Evolutionary conservation across 2,888 invertebrate genomes (phyloP), one percentile per base, ranked within the genome.

Genomic region (Cantharis rufa): DNA sequence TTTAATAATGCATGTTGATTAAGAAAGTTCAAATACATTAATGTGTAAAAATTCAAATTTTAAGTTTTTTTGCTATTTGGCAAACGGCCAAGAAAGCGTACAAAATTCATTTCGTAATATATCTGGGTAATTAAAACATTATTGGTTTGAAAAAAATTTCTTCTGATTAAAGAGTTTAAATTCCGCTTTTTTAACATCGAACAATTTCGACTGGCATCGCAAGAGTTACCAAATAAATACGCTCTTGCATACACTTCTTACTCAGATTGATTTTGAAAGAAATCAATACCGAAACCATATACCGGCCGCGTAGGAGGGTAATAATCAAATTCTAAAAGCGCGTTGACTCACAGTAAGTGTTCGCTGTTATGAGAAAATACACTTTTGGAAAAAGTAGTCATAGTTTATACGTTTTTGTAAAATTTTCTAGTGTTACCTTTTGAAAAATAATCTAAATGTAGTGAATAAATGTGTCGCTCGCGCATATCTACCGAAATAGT

Each of bases 261-360:
- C n/a, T 66, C 18, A 77, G 72, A 77, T 77, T 77, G 77, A 77
- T 77, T 77, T 77, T 72, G 61, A 77, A 77, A 77, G 77, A 77
- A 77, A 77, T 77, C 77, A 77, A 77, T 77, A 77, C 69, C 15
- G 21, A 70, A 62, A 62, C 66, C 24, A 63, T 69, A 68, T 9
- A n/a, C 48, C 48, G 48, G 77, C 48, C 62, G 77, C 77, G 77
- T 77, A 77, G 77, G 77, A 71, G 74, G 27, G 15, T 61, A 48
- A 48, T 48, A 48, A 48, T 48, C 48, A 48, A 48, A 48, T 48
- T 21, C 21, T 21, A 9, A 21, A 66, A 66, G 64, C 21, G 21
- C 64, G 21, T 24, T 66, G 64, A 66, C 64, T 66, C 64, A 66
- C 24, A 18, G 64, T 21, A 24, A 21, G 18, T 13, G 64, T 66